A percentile compares a stretch with the other conserved stretches of the same genome.
These are phyloP conservation scores for Lates japonicus DNA, from an alignment of 2,797 vertebrate genomes.

Conservation along the genomic window DNA sequence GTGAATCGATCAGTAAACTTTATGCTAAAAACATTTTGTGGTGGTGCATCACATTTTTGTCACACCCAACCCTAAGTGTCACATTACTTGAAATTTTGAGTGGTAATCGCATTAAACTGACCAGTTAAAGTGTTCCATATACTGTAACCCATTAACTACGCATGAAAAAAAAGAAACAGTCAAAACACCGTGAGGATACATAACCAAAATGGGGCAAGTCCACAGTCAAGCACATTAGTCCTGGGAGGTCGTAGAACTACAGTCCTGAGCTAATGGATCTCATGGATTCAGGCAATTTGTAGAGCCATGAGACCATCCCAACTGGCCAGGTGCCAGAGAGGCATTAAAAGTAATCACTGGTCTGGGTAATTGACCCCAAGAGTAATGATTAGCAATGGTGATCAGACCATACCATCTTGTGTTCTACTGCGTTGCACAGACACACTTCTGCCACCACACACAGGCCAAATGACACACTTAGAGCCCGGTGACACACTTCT, in stretches of 20 bases:
- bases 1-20: slow-evolving; percentile 2
- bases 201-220: slow-evolving; percentile 31
- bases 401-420: slow-evolving; percentile 76
- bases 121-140: not conserved
- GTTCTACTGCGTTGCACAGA: slow-evolving; percentile 76
- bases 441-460: slow-evolving; percentile 69
- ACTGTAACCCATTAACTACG: not conserved
- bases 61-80: not conserved
- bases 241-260: slow-evolving; percentile 53
- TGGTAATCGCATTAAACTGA: not conserved
- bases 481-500: slow-evolving; percentile 63
- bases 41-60: not conserved
- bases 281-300: slow-evolving; percentile 68
- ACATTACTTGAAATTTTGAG: not conserved
- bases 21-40: not conserved
- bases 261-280: slow-evolving; percentile 58
- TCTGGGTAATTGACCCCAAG: slow-evolving; percentile 80
- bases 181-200: slow-evolving; percentile 10
- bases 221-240: slow-evolving; percentile 35
- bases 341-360: slow-evolving; percentile 80
- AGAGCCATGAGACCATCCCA: slow-evolving; percentile 57
- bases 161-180: slow-evolving; percentile 5
- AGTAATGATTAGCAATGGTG: slow-evolving; percentile 82
- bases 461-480: slow-evolving; percentile 71
- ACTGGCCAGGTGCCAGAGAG: slow-evolving; percentile 58